Percentiles rank a stretch among this genome's conserved stretches.
Conservation (phyloP, 2,113 vertebrate species). For the Panthera tigris region DNA sequence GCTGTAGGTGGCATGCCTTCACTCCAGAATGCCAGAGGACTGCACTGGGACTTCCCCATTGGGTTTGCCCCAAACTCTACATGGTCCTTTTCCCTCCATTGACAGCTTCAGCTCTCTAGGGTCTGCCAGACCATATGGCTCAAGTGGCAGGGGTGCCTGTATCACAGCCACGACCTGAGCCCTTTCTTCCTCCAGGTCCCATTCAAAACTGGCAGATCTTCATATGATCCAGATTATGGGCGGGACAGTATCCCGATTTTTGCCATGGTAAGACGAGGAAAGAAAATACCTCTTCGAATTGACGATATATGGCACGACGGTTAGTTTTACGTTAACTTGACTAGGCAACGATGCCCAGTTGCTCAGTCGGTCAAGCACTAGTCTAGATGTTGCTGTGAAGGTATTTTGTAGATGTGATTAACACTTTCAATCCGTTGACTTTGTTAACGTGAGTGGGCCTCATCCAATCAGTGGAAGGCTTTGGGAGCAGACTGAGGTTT, state of each 20-base stretch:
- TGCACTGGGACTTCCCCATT: neutral
- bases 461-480: neutral
- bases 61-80: neutral
- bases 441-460: neutral
- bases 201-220: neutral
- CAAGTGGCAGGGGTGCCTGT: neutral
- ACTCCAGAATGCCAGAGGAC: neutral
- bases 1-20: neutral
- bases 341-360: no score
- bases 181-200: neutral
- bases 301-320: neutral
- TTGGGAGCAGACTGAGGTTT: neutral
- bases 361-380: neutral
- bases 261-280: neutral
- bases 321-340: neutral
- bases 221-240: no score
- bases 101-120: no score
- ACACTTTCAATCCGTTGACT: neutral
- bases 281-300: neutral
- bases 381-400: neutral
- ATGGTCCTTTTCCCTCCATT: neutral
- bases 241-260: neutral
- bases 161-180: neutral
- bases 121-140: no score
- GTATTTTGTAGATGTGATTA: neutral